Evolutionary conservation across 2,797 vertebrate genomes (phyloP).

Genomic region (Gobionotothen gibberifrons): DNA sequence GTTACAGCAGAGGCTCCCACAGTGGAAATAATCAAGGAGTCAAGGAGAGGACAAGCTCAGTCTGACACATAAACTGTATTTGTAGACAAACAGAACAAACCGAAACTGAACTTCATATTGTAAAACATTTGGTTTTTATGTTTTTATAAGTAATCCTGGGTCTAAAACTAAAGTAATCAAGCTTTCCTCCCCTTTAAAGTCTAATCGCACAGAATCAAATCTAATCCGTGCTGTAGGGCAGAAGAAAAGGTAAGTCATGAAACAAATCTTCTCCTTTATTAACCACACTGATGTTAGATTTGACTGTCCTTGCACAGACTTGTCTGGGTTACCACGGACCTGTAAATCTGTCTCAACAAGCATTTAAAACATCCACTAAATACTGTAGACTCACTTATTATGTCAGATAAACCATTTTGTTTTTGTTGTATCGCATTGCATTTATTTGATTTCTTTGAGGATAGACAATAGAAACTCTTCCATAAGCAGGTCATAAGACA

Average conservation of each 20-base stretch:
- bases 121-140: background rate
- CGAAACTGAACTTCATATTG: background rate
- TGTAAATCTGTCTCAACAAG: slow-evolving; percentile 44
- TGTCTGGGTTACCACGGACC: slow-evolving; percentile 16
- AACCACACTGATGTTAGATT: slow-evolving; percentile 32
- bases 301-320: slow-evolving; percentile 42
- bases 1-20: slow-evolving; percentile 66
- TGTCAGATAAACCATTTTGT: background rate
- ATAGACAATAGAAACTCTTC: background rate
- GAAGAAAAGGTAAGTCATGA: background rate
- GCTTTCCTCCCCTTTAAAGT: background rate
- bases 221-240: slow-evolving; percentile 18
- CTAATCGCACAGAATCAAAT: slow-evolving; percentile 10
- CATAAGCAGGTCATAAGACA: background rate
- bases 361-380: slow-evolving; percentile 18
- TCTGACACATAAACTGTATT: slow-evolving; percentile 7
- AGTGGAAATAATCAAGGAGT: slow-evolving; percentile 45
- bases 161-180: slow-evolving; percentile 14
- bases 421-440: background rate
- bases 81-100: background rate
- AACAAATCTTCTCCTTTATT: background rate
- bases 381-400: background rate
- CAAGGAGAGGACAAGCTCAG: slow-evolving; percentile 55
- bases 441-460: background rate
- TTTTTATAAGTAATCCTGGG: slow-evolving; percentile 2